Evolutionary conservation across 1,140 invertebrate species (phyloP).

Genomic region (Pseudomyrmex concolor): DNA sequence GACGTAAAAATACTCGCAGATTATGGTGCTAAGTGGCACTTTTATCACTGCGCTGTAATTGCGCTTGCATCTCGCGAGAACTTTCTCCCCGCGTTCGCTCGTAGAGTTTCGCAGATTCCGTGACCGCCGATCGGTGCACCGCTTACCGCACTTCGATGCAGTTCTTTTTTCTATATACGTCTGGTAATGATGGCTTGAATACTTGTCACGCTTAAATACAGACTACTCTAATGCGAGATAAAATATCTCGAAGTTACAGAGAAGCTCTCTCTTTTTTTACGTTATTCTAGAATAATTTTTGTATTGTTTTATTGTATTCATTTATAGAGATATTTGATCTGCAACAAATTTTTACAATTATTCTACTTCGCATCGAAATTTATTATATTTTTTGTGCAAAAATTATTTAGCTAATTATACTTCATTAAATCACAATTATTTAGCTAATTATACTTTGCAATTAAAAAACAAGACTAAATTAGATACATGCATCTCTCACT

Average conservation of each 20-base stretch:
- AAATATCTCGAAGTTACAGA: not conserved
- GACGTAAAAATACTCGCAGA: slow-evolving; percentile 70
- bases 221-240: not conserved
- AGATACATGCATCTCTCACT: slow-evolving; percentile 1
- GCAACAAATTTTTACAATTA: not conserved
- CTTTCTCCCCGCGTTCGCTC: slow-evolving; percentile 59
- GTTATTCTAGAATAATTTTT: too few relatives aligned
- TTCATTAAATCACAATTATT: not conserved
- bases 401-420: not conserved
- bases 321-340: too few relatives aligned
- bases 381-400: too few relatives aligned
- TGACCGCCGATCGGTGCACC: slow-evolving; percentile 48
- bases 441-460: not conserved
- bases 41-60: slow-evolving; percentile 70
- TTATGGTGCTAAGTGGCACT: slow-evolving; percentile 70
- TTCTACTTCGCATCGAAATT: not conserved
- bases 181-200: slow-evolving; percentile 50
- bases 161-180: slow-evolving; percentile 33
- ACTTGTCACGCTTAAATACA: slow-evolving; percentile 43
- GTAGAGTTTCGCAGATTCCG: slow-evolving; percentile 65
- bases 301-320: too few relatives aligned
- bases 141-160: slow-evolving; percentile 30
- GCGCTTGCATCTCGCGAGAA: slow-evolving; percentile 68
- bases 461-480: not conserved
- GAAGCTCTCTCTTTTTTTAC: not conserved